Conservation (phyloP, 2,797 vertebrate species). For the Ctenopoma kingsleyae region DNA sequence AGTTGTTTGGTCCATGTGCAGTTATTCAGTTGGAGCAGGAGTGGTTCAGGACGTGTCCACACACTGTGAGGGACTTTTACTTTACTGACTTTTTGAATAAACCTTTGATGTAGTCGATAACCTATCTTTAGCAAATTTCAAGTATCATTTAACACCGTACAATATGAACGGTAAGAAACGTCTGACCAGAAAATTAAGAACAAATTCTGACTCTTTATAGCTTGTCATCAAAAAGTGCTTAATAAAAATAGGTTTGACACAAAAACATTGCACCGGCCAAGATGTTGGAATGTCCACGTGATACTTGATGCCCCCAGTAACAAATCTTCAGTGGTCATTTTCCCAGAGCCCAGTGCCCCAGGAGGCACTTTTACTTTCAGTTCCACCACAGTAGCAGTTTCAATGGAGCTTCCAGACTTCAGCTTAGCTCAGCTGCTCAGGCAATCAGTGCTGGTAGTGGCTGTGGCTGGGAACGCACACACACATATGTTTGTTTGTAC, state of each 20-base stretch:
- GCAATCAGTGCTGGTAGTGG: slow-evolving; percentile 73
- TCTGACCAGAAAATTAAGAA: background rate
- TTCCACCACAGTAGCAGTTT: slow-evolving; percentile 62
- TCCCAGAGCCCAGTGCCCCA: slow-evolving; percentile 55
- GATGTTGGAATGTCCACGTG: slow-evolving; percentile 24
- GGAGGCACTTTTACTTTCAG: slow-evolving; percentile 60
- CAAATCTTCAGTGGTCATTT: slow-evolving; percentile 67
- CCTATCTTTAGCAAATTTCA: background rate
- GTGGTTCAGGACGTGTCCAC: slow-evolving; percentile 42
- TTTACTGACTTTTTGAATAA: no score
- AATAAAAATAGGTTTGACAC: slow-evolving; percentile 8
- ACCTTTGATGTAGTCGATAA: background rate
- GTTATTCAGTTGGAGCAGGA: slow-evolving; percentile 43
- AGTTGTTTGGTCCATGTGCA: slow-evolving; percentile 27
- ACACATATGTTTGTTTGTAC: slow-evolving; percentile 70
- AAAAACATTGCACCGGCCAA: background rate
- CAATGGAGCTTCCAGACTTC: slow-evolving; percentile 78
- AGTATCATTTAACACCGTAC: background rate
- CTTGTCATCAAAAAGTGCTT: background rate
- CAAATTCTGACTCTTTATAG: background rate
- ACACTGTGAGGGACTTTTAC: slow-evolving; percentile 36
- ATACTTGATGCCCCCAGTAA: slow-evolving; percentile 73
- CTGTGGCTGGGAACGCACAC: slow-evolving; percentile 32
- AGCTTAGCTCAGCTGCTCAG: slow-evolving; percentile 78
- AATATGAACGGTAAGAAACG: background rate